Percentiles rank a stretch among this genome's conserved stretches.
Conservation (phyloP, 2,797 vertebrate genomes). For the Phrynocephalus vlangalii region DNA sequence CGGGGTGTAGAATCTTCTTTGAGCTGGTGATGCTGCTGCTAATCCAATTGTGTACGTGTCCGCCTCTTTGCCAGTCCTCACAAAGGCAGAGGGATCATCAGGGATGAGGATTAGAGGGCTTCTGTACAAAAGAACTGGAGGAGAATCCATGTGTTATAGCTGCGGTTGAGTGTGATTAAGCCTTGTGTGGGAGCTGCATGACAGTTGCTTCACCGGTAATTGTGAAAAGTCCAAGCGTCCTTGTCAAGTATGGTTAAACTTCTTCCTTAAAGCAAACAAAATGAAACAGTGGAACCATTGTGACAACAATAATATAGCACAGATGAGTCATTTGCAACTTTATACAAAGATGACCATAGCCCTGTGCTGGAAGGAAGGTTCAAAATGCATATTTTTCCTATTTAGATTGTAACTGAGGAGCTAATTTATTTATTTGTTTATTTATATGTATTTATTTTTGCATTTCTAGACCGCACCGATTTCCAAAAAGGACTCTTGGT, state of each 20-base stretch:
- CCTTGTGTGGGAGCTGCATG: slow-evolving; percentile 11
- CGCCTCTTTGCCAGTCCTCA: slow-evolving; percentile 13
- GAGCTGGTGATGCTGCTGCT: neutral
- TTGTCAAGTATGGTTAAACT: slow-evolving; percentile 40
- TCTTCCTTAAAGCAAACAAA: neutral
- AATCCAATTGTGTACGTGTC: slow-evolving; percentile 6
- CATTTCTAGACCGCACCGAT: too few relatives aligned
- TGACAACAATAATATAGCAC: neutral
- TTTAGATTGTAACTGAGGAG: neutral
- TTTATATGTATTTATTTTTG: too few relatives aligned
- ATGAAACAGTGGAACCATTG: neutral
- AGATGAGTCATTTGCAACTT: neutral
- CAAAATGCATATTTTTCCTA: too few relatives aligned
- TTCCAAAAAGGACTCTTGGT: too few relatives aligned
- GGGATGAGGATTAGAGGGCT: neutral
- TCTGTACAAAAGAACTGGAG: slow-evolving; percentile 21
- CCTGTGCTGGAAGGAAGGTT: neutral
- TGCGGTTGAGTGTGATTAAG: slow-evolving; percentile 44
- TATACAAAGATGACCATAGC: slow-evolving; percentile 16
- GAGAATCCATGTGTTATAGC: slow-evolving; percentile 30
- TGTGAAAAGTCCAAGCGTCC: slow-evolving; percentile 12
- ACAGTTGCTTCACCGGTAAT: slow-evolving; percentile 2
- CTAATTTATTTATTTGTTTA: neutral
- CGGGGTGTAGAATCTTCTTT: neutral
- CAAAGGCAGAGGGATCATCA: neutral